phyloP scores from a whole-genome alignment of 2,797 vertebrate species.

The Mustela erminea region DNA sequence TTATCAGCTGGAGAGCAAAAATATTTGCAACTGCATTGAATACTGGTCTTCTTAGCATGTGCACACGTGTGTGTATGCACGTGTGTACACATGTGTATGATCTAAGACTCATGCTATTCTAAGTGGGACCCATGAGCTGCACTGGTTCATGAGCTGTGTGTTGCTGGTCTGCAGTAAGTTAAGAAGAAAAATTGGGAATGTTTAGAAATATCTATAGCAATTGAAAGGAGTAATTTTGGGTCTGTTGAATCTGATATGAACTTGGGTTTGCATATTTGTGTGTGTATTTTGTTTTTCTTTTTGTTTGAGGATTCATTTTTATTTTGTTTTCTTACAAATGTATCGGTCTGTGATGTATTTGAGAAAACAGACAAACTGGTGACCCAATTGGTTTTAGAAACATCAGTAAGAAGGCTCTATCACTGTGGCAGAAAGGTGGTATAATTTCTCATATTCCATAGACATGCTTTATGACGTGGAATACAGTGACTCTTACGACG shows the following conservation, averaged over 20 bases:
- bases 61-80: not conserved
- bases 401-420: not conserved
- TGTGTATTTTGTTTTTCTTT: not conserved
- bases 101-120: not conserved
- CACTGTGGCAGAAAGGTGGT: not conserved
- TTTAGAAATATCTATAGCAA: not conserved
- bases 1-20: slow-evolving; percentile 16
- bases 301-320: slow-evolving; percentile 31
- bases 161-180: not conserved
- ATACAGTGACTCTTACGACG: not conserved
- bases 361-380: not conserved
- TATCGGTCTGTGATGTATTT: not conserved
- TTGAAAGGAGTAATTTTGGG: not conserved
- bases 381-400: not conserved
- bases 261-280: not conserved
- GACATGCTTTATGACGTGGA: not conserved
- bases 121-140: not conserved
- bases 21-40: not conserved
- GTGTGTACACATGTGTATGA: not conserved
- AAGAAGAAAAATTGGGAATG: not conserved
- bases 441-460: not conserved
- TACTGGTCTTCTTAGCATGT: not conserved
- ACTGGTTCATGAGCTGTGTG: not conserved
- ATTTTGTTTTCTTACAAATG: not conserved
- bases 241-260: not conserved